Percentiles rank a stretch among this genome's conserved stretches.
These are phyloP conservation scores for Clarias gariepinus DNA, from an alignment of 2,113 vertebrate species.

Conservation along the genomic window DNA sequence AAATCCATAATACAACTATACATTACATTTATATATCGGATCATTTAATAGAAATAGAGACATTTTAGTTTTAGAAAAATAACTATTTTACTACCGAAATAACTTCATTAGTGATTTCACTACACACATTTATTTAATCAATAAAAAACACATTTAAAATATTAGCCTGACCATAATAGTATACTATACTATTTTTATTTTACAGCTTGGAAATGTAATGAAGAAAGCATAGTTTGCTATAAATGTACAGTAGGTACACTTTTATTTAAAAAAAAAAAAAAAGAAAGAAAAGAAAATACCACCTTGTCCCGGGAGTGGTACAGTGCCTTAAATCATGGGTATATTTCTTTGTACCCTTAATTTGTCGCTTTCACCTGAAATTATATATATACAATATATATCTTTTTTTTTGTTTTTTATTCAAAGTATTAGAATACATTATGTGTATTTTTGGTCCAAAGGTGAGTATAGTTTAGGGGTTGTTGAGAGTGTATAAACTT, in stretches of 20 bases:
- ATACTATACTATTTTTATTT: background rate
- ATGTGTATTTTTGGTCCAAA: background rate
- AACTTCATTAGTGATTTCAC: background rate
- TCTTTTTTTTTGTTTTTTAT: background rate
- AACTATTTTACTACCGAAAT: background rate
- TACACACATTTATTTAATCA: too few relatives aligned
- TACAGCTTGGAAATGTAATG: background rate
- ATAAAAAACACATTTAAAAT: background rate
- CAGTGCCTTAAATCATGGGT: background rate
- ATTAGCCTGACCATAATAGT: background rate
- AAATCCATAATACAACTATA: background rate
- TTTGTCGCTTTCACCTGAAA: background rate
- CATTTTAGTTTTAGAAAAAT: background rate
- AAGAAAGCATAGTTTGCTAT: too few relatives aligned
- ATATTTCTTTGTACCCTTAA: background rate
- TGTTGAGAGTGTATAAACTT: background rate
- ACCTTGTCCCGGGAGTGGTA: background rate
- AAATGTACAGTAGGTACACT: background rate
- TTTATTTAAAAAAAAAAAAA: too few relatives aligned
- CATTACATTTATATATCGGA: background rate
- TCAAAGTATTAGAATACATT: background rate
- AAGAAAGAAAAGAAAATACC: background rate
- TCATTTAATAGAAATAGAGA: background rate
- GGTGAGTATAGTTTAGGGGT: background rate
- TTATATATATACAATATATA: background rate